Evolutionary conservation across 2,113 vertebrate species (phyloP).

Genomic region (Tonatia bakeri): DNA sequence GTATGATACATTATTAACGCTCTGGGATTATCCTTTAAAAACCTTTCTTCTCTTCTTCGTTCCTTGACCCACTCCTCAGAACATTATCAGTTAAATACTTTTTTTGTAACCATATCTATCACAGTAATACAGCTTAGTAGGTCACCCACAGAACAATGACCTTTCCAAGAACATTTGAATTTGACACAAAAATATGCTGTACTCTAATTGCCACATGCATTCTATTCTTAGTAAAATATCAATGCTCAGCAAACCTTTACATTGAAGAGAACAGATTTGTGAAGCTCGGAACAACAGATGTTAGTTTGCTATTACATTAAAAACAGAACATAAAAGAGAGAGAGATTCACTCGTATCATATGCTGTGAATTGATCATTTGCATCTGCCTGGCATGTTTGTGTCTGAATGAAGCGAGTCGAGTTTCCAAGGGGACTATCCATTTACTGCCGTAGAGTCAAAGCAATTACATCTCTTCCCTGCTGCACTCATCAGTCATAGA

Average conservation of each 20-base stretch:
- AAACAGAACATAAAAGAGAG: constrained; percentile 65
- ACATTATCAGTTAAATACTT: neutral
- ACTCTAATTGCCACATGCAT: constrained; percentile 35
- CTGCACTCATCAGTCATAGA: constrained; percentile 22
- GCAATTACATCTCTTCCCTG: constrained; percentile 30
- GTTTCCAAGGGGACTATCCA: constrained; percentile 34
- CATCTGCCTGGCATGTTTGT: constrained; percentile 38
- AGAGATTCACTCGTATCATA: constrained; percentile 33
- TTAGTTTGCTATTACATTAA: constrained; percentile 55
- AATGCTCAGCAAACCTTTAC: constrained; percentile 67
- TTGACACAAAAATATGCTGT: constrained; percentile 31
- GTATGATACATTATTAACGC: neutral
- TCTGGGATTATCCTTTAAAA: neutral
- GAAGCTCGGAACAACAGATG: constrained; percentile 65
- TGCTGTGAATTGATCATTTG: constrained; percentile 11
- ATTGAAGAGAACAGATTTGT: constrained; percentile 61
- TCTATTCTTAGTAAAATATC: constrained; percentile 51
- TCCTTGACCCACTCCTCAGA: neutral
- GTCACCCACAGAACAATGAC: constrained; percentile 13
- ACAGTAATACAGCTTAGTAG: neutral
- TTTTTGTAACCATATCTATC: neutral
- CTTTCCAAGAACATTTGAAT: constrained; percentile 40
- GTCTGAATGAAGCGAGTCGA: constrained; percentile 36
- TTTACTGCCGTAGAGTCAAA: neutral
- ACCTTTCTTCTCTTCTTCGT: neutral